Base-by-base conservation (phyloP, 2,797 vertebrate genomes). In the Molossus alvarezi region DNA sequence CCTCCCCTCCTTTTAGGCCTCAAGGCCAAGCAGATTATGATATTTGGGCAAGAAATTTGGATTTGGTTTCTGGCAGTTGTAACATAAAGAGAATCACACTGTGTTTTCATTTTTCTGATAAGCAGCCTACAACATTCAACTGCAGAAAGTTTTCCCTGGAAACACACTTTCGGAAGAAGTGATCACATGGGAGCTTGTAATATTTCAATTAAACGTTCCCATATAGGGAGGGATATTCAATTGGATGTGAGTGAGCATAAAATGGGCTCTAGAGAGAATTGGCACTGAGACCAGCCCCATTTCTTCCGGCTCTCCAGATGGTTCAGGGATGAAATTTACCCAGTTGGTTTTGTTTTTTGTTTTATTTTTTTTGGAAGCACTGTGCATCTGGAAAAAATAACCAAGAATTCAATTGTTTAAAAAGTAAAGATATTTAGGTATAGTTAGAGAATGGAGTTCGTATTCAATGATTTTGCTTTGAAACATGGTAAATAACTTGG, bases 341-440 rank as follows among this genome's bases (percentile, higher is more conserved):
- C 65, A 41, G 58, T 83, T 81, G 45, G 64, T 67, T 65, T 29
- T 65, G 25, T n/a, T n/a, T 29, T 55, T 91, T 64, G 6, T 80
- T 60, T 94, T 94, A 5, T 27, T 93, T 65, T 27, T 94, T 84
- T 88, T 94, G 53, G 60, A 90, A 96, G 72, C 82, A 41, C 84
- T 69, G 73, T 95, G 89, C 96, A 97, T 96, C 97, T 97, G 97
- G 97, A 96, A 97, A 97, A 97, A 97, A 97, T 97, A 97, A 97
- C 77, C 82, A 90, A 82, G 75, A 96, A 95, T 93, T 73, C 91
- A 96, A 86, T 91, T 97, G 95, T 96, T 97, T 97, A 86, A 97
- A 95, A 94, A 96, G 90, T 96, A 82, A 96, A 90, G 83, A 91
- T 95, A 97, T 93, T 97, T 97, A 97, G 94, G 93, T 95, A 96